A percentile compares a stretch with the other conserved stretches of the same genome.
These are phyloP conservation scores for Caenorhabditis drosophilae DNA, from an alignment of 2,888 invertebrate species.

Conservation along the genomic window DNA sequence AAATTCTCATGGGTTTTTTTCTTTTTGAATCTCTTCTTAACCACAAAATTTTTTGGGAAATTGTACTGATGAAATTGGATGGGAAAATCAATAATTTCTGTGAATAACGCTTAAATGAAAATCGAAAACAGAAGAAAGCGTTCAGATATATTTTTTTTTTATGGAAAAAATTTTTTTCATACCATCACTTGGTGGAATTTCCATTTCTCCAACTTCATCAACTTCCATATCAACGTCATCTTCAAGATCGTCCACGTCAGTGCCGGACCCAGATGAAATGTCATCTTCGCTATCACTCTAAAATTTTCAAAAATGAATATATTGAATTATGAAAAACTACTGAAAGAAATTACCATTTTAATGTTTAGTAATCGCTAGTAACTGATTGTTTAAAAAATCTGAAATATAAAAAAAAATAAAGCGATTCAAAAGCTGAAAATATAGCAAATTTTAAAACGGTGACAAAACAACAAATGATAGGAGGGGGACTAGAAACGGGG, in stretches of 20 bases:
- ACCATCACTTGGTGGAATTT: constrained; percentile 25
- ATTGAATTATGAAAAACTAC: neutral
- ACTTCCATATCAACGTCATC: constrained; percentile 44
- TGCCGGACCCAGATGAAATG: constrained; percentile 23
- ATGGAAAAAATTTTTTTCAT: no score
- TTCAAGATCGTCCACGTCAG: constrained; percentile 37
- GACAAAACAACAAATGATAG: neutral
- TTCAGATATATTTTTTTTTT: no score
- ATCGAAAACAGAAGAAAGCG: no score
- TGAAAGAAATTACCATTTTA: neutral
- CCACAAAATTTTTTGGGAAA: no score
- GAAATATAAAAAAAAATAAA: neutral
- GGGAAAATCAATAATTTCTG: no score
- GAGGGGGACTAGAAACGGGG: neutral
- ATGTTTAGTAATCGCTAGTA: neutral
- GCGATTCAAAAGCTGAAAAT: neutral
- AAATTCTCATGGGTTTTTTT: no score
- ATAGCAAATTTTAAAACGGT: neutral
- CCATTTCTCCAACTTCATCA: constrained; percentile 27
- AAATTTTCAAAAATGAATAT: constrained; percentile 4
- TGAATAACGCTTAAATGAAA: no score
- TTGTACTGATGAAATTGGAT: no score
- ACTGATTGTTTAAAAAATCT: neutral
- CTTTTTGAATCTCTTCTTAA: no score
- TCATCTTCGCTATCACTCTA: constrained; percentile 49